Base-by-base conservation (phyloP, 2,797 vertebrate species). In the Pseudotriccus pelzelni region DNA sequence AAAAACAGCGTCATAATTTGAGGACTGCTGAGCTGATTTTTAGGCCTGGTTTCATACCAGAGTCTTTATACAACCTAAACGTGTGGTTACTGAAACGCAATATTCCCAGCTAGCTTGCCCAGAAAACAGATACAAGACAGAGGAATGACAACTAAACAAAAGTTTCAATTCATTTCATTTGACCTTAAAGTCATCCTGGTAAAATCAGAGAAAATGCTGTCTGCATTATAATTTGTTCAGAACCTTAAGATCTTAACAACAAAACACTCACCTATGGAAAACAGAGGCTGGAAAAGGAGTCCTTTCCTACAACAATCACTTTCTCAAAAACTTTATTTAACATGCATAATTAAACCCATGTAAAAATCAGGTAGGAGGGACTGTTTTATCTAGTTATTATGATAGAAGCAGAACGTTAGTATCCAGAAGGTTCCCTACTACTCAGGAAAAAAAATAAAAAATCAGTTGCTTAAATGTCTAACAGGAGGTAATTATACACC, bases 401-500 rank as follows among this genome's bases (percentile, higher is more conserved):
- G 30, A 83, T 14, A 88, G 55, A 88, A 95, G 73, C 37, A 69
- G 43, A 94, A 90, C 70, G 80, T 78, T 82, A 92, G 56, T 63
- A 93, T 88, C 94, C 93, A 96, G 85, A 97, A 96, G 80, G 85
- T 93, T 94, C 84, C 49, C 67, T 53, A 80, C 39, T 25, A 93
- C 56, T 82, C 75, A 78, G 56, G 12, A 41, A 15, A 62, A 78
- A 49, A 72, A 68, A 39, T 47, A 67, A 56, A 66, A 32, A 47
- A 74, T 62, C 52, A 36, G 7, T 62, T 83, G 72, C 60, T 87
- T 87, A 93, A 94, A 87, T 85, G 68, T 91, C 89, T 97, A 96
- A 91, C 96, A 95, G 95, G 94, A 95, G 94, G 94, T 74, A 97
- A 97, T 96, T 96, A 96, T 74, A 96, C 92, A 97, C 92, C 72